Evolutionary conservation across 2,797 vertebrate genomes (phyloP), one percentile per base, ranked within the genome.

Genomic region (Macropodus opercularis): DNA sequence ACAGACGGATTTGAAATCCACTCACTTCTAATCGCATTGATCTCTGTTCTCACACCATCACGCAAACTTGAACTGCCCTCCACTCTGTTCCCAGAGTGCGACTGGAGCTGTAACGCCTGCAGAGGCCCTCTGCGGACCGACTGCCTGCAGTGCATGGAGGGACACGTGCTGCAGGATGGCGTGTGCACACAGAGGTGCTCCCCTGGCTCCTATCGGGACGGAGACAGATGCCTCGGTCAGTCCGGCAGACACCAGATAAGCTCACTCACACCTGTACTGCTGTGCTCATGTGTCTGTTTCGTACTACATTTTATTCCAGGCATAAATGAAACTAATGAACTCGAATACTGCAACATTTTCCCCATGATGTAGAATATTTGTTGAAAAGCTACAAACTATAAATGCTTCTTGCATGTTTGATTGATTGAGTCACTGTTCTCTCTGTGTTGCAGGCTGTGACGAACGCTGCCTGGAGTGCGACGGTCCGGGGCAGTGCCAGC

Each of bases 61-160:
- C 32, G 15, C 52, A 38, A 17, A 15, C 17, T 18, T 40, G 26
- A 18, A n/a, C 21, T 13, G 15, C 27, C 0, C 3, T 9, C 31
- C 1, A 0, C 38, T 17, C 14, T 54, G 12, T 21, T 52, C 39
- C 13, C 75, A 99, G 97, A 98, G 81, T 99, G 97, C 26, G 95
- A 98, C 75, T 96, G 97, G 97, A 99, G 94, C 85, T 99, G 97
- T 62, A 96, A 94, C 0, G 83, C 92, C 0, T 99, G 97, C 21
- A 89, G 67, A 3, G 97, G 97, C 2, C 95, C 97, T 1, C 90
- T 88, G 53, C 87, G 79, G 23, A 95, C 87, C 0, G 96, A 98
- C 85, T 99, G 97, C 81, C 86, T 97, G 72, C 96, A 94, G 85
- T 99, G 97, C 82, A 95, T 96, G 95, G 96, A 97, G 3, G 94